These are phyloP conservation scores for Lapara coniferarum DNA, from an alignment of 2,888 invertebrate species.

Conservation along the genomic window DNA sequence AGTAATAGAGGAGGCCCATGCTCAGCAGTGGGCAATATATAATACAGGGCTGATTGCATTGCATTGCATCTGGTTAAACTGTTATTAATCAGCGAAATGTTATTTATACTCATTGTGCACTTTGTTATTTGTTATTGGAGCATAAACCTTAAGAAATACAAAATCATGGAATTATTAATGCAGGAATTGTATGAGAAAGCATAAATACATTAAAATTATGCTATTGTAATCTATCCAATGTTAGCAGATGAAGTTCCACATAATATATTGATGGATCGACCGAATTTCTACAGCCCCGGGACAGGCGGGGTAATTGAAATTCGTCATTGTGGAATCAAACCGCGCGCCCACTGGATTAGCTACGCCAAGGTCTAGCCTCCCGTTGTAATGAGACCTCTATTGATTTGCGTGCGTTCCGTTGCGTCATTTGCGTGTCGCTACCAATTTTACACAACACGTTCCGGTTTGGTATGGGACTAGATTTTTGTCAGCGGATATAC, in stretches of 20 bases:
- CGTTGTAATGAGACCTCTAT: constrained; percentile 41
- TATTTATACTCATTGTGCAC: too few relatives aligned
- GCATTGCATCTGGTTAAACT: too few relatives aligned
- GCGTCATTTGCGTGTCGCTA: constrained; percentile 46
- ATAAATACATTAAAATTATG: too few relatives aligned
- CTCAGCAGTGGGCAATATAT: too few relatives aligned
- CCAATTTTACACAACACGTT: constrained; percentile 31
- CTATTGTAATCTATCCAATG: background rate
- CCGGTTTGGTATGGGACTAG: background rate
- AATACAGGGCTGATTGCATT: too few relatives aligned
- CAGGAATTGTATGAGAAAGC: too few relatives aligned
- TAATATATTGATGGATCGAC: background rate
- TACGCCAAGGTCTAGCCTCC: constrained; percentile 33
- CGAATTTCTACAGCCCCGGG: background rate
- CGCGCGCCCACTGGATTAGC: constrained; percentile 21
- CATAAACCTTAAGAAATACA: too few relatives aligned
- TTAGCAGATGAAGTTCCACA: background rate
- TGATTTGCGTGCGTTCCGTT: constrained; percentile 41
- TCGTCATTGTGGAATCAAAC: constrained; percentile 13
- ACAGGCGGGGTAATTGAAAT: background rate
- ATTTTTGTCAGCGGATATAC: constrained; percentile 13
- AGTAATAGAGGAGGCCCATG: too few relatives aligned
- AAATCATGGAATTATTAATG: too few relatives aligned
- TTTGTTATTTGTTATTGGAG: too few relatives aligned
- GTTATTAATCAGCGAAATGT: too few relatives aligned